Conservation (phyloP, 2,888 invertebrate genomes). For the Adineta ricciae region DNA sequence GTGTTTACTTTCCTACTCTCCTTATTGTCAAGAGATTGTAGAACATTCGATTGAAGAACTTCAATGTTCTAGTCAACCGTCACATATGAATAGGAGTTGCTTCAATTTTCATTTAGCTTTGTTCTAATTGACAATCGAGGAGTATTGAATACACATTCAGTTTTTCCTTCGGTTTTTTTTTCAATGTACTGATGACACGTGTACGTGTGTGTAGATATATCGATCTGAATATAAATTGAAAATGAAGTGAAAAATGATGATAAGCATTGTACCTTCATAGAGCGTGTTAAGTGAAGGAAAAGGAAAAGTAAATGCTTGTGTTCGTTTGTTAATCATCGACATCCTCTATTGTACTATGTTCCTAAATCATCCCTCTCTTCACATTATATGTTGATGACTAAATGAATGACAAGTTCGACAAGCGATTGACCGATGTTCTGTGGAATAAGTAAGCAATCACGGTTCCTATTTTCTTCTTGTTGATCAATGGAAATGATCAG, state of each 20-base stretch:
- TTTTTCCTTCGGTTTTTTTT: not conserved
- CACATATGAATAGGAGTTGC: not conserved
- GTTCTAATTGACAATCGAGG: not conserved
- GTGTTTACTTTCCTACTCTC: not conserved
- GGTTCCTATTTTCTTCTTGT: not conserved
- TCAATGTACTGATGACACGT: not conserved
- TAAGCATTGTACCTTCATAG: not conserved
- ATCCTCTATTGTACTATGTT: not conserved
- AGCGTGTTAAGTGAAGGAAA: not conserved
- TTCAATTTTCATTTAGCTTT: not conserved
- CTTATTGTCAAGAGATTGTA: not conserved
- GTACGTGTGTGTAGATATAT: not conserved
- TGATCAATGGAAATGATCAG: conserved; percentile 5
- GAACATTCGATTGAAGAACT: not conserved
- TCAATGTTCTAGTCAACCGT: not conserved
- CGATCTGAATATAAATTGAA: not conserved
- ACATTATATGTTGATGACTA: not conserved
- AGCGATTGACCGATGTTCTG: not conserved
- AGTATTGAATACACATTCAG: not conserved
- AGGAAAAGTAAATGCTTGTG: not conserved
- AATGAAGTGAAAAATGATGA: not conserved
- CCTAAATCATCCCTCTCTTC: not conserved
- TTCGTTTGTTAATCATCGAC: not conserved
- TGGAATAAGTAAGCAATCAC: not conserved
- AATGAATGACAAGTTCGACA: not conserved